These are phyloP conservation scores for Macrophya alboannulata DNA, from an alignment of 2,888 invertebrate genomes.

Conservation along the genomic window DNA sequence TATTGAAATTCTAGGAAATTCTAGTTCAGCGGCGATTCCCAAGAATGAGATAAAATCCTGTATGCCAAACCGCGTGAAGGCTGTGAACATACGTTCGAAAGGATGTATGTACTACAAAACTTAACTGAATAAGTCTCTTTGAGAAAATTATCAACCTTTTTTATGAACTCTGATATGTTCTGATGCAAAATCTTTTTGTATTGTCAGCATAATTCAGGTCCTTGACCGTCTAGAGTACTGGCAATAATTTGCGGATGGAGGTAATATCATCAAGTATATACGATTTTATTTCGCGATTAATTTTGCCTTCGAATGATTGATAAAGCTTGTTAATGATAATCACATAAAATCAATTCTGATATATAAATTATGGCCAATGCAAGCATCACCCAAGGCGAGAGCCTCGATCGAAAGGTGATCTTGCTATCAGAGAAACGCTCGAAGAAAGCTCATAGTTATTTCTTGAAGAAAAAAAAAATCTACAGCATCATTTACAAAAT, in stretches of 20 bases:
- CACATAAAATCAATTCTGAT: not conserved
- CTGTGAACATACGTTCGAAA: not conserved
- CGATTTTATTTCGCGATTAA: not conserved
- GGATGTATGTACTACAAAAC: not conserved
- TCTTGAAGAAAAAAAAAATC: not conserved
- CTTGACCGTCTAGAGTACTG: not conserved
- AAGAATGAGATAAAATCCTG: not conserved
- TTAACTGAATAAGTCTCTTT: not conserved
- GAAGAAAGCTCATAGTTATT: not conserved
- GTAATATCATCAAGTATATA: too few relatives aligned
- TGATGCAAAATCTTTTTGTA: too few relatives aligned
- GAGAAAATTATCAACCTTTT: not conserved
- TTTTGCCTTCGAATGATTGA: not conserved
- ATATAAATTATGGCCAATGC: not conserved
- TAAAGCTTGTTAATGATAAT: not conserved
- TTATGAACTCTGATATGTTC: not conserved
- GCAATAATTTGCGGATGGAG: not conserved
- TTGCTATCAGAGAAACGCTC: conserved; percentile 18
- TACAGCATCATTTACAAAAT: not conserved
- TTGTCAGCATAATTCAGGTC: too few relatives aligned
- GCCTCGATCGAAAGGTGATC: conserved; percentile 23
- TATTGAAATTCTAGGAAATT: not conserved
- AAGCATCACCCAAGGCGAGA: not conserved
- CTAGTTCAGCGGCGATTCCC: not conserved
- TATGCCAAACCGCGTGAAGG: not conserved